These are phyloP conservation scores for Nudaria mundana DNA, from an alignment of 2,888 invertebrate genomes.

Conservation along the genomic window DNA sequence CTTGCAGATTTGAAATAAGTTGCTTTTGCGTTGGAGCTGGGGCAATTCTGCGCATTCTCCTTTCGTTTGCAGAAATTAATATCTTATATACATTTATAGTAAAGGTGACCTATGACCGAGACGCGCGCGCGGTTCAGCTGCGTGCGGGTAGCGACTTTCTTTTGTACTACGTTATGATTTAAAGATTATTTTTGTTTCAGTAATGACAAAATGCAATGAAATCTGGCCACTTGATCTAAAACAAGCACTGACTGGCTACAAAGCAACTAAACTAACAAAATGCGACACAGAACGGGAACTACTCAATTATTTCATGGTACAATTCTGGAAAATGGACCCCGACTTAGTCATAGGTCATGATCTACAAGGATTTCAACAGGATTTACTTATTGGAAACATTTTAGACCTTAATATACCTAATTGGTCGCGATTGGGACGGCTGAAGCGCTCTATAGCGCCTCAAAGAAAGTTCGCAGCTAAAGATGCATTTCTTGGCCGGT, in stretches of 20 bases:
- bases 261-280: conserved; percentile 87
- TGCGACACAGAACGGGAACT: conserved; percentile 93
- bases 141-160: too few relatives aligned
- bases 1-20: too few relatives aligned
- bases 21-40: too few relatives aligned
- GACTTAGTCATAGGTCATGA: conserved; percentile 98
- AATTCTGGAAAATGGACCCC: conserved; percentile 93
- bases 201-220: conserved; percentile 89
- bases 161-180: too few relatives aligned
- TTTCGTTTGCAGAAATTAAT: too few relatives aligned
- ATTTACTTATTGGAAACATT: conserved; percentile 93
- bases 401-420: conserved; percentile 87
- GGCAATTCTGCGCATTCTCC: too few relatives aligned
- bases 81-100: too few relatives aligned
- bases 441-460: conserved; percentile 86
- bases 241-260: conserved; percentile 84
- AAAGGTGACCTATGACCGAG: too few relatives aligned
- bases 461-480: conserved; percentile 77
- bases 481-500: conserved; percentile 87
- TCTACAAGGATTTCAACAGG: conserved; percentile 93
- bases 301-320: conserved; percentile 91
- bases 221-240: conserved; percentile 93
- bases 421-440: conserved; percentile 94
- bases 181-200: too few relatives aligned
- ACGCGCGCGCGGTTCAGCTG: too few relatives aligned